These are phyloP conservation scores for Augochlorella aurata DNA, from an alignment of 2,888 invertebrate genomes.

Conservation along the genomic window DNA sequence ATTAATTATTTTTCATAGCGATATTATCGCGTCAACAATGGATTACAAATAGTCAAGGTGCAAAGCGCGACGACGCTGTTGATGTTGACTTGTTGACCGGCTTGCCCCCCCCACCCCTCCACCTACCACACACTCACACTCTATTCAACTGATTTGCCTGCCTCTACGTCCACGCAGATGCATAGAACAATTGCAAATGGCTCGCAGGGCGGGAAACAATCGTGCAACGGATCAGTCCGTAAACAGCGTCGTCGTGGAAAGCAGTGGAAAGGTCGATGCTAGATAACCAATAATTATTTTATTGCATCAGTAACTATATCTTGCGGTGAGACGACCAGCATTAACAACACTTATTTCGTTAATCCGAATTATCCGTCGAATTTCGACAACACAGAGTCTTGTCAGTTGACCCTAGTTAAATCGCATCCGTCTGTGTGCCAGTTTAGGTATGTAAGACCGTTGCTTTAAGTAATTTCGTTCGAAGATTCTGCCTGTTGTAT, in stretches of 20 bases:
- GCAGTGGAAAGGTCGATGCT: neutral
- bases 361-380: slow-evolving; percentile 90
- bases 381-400: slow-evolving; percentile 91
- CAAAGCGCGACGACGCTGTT: neutral
- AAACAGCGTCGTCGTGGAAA: neutral
- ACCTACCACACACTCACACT: too few species aligned
- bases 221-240: neutral
- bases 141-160: neutral
- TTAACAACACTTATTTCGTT: slow-evolving; percentile 94
- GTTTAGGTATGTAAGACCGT: slow-evolving; percentile 85
- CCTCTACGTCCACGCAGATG: neutral
- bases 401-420: slow-evolving; percentile 92
- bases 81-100: neutral
- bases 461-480: neutral
- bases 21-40: neutral
- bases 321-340: slow-evolving; percentile 89
- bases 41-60: neutral
- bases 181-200: neutral
- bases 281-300: neutral
- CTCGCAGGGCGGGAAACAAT: neutral
- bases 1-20: neutral
- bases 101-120: too few species aligned
- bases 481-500: too few species aligned
- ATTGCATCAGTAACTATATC: slow-evolving; percentile 87
- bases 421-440: slow-evolving; percentile 91